Evolutionary conservation across 2,113 vertebrate genomes (phyloP).

Genomic region (Ictidomys tridecemlineatus): DNA sequence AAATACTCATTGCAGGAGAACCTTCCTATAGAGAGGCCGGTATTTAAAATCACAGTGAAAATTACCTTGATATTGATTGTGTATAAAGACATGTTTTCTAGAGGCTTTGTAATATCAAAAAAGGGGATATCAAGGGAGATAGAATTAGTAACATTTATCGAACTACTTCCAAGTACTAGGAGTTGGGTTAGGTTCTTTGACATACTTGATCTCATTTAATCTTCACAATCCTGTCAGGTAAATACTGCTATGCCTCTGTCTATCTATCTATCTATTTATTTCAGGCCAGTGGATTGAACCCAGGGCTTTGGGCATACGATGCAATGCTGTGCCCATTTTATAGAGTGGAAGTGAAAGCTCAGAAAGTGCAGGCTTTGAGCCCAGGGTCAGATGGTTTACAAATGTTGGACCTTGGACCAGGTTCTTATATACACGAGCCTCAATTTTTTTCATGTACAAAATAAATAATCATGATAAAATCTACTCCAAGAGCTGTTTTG

Average conservation of each 20-base stretch:
- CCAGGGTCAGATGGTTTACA: background rate
- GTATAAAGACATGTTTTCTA: conserved; percentile 41
- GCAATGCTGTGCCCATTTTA: background rate
- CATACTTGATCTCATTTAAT: background rate
- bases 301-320: no score
- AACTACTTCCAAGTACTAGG: background rate
- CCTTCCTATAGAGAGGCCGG: background rate
- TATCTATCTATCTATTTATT: no score
- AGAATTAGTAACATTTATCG: background rate
- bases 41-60: conserved; percentile 51
- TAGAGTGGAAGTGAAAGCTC: background rate
- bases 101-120: background rate
- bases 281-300: no score
- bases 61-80: background rate
- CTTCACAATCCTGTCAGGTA: background rate
- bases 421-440: background rate
- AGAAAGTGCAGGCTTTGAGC: background rate
- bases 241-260: background rate
- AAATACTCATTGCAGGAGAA: background rate
- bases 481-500: background rate
- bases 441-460: background rate
- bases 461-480: background rate
- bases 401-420: background rate
- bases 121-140: background rate
- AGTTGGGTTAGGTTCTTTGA: background rate